Evolutionary conservation across 2,797 vertebrate genomes (phyloP).

Genomic region (Tragelaphus oryx): DNA sequence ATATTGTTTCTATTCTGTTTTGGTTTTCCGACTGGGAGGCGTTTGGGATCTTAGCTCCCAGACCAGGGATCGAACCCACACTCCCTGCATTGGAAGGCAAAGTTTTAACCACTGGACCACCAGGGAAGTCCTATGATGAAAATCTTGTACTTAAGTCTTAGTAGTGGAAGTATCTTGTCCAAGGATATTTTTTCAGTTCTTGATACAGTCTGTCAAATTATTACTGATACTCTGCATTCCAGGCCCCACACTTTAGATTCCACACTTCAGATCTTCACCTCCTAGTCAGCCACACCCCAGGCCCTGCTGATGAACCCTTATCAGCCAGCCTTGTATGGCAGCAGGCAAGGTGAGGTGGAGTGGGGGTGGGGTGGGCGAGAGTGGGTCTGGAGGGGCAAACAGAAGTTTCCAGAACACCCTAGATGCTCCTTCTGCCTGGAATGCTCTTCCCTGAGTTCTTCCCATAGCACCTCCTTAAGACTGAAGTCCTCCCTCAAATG

Average conservation of each 20-base stretch:
- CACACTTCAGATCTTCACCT: neutral
- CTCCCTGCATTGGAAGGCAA: neutral
- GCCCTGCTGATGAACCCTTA: neutral
- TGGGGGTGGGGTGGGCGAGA: neutral
- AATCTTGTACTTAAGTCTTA: neutral
- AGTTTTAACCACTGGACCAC: neutral
- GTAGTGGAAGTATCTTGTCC: neutral
- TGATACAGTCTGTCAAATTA: constrained; percentile 1
- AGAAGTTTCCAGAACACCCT: neutral
- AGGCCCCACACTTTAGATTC: neutral
- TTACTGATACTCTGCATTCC: neutral
- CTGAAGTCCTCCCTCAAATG: neutral
- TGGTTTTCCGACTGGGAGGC: neutral
- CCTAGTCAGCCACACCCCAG: neutral
- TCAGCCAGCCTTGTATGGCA: neutral
- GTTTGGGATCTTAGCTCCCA: neutral
- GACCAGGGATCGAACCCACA: neutral
- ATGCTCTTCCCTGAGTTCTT: neutral
- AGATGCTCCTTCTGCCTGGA: neutral
- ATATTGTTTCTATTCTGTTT: neutral
- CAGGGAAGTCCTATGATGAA: neutral
- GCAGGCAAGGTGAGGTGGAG: neutral
- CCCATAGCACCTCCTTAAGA: neutral
- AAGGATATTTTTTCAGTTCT: constrained; percentile 1
- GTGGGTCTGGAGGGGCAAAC: neutral